Percentiles rank a stretch among this genome's conserved stretches.
Conservation (phyloP, 1,140 invertebrate species). For the Nasonia vitripennis region DNA sequence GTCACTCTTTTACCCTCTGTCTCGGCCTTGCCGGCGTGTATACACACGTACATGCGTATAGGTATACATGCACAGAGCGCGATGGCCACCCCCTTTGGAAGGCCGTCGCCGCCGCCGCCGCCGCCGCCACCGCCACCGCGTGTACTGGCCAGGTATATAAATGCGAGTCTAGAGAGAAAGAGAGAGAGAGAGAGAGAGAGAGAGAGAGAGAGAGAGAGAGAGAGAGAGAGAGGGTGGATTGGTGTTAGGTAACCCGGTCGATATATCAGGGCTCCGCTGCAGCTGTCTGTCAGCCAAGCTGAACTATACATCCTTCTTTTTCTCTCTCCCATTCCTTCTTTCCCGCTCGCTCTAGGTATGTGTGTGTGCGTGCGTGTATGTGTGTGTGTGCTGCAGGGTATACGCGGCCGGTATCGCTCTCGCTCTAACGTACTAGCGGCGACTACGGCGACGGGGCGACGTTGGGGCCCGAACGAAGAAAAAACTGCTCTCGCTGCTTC, state of each 20-base stretch:
- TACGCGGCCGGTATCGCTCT: background rate
- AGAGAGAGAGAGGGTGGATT: constrained; percentile 40
- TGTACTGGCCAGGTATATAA: constrained; percentile 42
- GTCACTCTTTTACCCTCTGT: constrained; percentile 33
- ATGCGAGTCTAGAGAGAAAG: constrained; percentile 28
- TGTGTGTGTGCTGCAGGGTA: background rate
- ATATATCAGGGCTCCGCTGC: constrained; percentile 74
- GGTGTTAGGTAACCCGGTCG: constrained; percentile 63
- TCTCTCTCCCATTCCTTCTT: constrained; percentile 21
- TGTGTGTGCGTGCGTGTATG: background rate
- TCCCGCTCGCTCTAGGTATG: background rate
- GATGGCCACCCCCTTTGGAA: background rate
- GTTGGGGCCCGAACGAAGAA: constrained; percentile 57
- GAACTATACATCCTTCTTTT: constrained; percentile 54
- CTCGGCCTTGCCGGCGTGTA: background rate
- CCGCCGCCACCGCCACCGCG: background rate
- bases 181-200: background rate
- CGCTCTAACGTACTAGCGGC: constrained; percentile 46
- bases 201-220: background rate
- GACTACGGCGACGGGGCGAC: constrained; percentile 35
- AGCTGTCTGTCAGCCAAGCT: constrained; percentile 71
- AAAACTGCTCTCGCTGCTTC: constrained; percentile 66
- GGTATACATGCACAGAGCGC: background rate
- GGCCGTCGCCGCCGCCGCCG: background rate
- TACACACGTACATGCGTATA: background rate